Base-by-base conservation (phyloP, 2,888 invertebrate genomes). In the Lordiphosa andalusiaca region DNA sequence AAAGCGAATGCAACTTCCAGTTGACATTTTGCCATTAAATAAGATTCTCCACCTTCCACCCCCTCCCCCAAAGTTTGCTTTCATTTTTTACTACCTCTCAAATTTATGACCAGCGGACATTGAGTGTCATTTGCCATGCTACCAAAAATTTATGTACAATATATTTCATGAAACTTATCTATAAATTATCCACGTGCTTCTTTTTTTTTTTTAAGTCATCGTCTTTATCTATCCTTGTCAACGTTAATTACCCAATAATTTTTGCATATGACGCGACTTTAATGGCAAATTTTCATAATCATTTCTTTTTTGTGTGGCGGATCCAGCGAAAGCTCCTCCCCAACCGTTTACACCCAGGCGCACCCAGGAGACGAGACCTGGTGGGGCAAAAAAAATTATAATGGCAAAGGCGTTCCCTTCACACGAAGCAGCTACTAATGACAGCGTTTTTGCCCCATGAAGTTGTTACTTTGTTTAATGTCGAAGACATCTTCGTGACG, bases 381-480 rank as follows among this genome's bases (percentile, higher is more conserved):
- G 38, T 10, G 10, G 42, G 25, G 16, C 16, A 30, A 44, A 33
- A 44, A 33, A 13, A 30, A 30, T 7, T 38, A 38, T 44, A 57
- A 57, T 49, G 56, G 53, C 58, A 41, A 59, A 48, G 56, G 68
- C 73, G 73, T 70, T 67, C 62, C 54, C 58, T 50, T 47, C 40
- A 44, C 44, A 44, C 44, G 44, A 44, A 44, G 44, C 44, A 44
- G 44, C 56, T 47, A 58, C 71, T 81, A 81, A 72, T 75, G 80
- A 75, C 61, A 63, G 68, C 53, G 16, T 47, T 47, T 42, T 44
- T 67, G 49, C 50, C 36, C 66, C 72, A 82, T 77, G 52, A 77
- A 77, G 83, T 70, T 77, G 80, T 82, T 82, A 82, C 83, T 82
- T 82, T 75, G 70, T 78, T 82, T 75, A 82, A 82, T 77, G 76